phyloP scores from a whole-genome alignment of 2,888 invertebrate genomes.

The Noctuana brunneofusca region DNA sequence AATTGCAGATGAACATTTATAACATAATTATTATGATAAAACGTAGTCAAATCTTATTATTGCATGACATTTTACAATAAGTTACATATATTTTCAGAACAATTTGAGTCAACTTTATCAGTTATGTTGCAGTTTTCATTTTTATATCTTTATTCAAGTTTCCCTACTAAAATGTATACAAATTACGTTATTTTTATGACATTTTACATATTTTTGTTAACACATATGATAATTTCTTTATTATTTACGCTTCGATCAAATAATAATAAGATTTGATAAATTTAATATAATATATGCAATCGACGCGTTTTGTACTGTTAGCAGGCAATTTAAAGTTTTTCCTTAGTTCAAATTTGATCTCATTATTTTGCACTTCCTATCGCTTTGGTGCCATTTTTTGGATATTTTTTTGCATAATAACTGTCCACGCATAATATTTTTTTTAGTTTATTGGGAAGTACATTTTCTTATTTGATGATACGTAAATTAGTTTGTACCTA shows the following conservation, averaged over 20 bases:
- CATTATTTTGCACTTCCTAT: conserved; percentile 66
- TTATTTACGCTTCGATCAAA: conserved; percentile 34
- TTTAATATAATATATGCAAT: conserved; percentile 53
- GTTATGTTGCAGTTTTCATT: conserved; percentile 2
- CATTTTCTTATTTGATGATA: conserved; percentile 41
- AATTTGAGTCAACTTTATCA: background rate
- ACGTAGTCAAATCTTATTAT: conserved; percentile 47
- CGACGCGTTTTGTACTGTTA: conserved; percentile 58
- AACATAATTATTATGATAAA: conserved; percentile 41
- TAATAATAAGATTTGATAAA: conserved; percentile 47
- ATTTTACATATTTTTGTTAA: conserved; percentile 29
- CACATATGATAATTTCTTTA: conserved; percentile 23
- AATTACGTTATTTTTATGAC: conserved; percentile 30
- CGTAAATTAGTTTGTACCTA: conserved; percentile 39
- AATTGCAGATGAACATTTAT: conserved; percentile 48
- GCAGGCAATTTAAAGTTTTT: conserved; percentile 72
- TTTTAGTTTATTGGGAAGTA: conserved; percentile 49
- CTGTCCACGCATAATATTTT: conserved; percentile 66
- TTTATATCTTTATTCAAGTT: conserved; percentile 3
- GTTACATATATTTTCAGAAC: conserved; percentile 15
- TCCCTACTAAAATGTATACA: conserved; percentile 12
- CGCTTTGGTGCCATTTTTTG: conserved; percentile 72
- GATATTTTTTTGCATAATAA: conserved; percentile 65
- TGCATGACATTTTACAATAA: conserved; percentile 34
- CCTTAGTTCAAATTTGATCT: conserved; percentile 70